These are phyloP conservation scores for Chrosomus eos DNA, from an alignment of 2,797 vertebrate genomes.

Conservation along the genomic window DNA sequence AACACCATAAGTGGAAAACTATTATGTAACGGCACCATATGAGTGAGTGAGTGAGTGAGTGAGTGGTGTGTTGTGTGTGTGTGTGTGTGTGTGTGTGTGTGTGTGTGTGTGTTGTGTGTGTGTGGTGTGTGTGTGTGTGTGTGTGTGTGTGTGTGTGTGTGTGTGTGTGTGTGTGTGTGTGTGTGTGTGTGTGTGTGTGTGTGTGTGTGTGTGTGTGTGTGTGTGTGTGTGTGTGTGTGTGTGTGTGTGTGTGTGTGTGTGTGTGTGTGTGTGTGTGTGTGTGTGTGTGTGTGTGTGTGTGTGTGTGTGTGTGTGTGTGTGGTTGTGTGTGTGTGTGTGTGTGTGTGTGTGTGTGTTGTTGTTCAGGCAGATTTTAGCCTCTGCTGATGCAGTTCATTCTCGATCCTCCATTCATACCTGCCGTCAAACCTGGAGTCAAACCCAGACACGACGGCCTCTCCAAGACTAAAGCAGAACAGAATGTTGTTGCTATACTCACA, in stretches of 20 bases:
- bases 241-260: neutral
- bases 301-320: neutral
- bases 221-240: no score
- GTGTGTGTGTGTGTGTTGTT: constrained; percentile 1
- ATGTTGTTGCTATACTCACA: neutral
- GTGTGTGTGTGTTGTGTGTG: constrained; percentile 3
- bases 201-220: constrained; percentile 1
- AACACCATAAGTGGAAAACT: constrained; percentile 32
- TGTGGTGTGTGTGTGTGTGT: no score
- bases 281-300: neutral
- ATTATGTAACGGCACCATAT: constrained; percentile 34
- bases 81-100: neutral
- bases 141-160: no score
- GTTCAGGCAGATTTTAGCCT: constrained; percentile 14
- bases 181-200: constrained; percentile 2
- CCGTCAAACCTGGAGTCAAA: neutral
- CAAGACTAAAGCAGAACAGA: neutral
- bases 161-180: neutral
- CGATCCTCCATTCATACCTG: constrained; percentile 3
- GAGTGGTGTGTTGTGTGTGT: no score
- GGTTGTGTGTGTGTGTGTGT: constrained; percentile 7
- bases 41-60: no score
- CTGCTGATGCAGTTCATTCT: constrained; percentile 41
- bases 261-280: neutral
- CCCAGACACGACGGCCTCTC: neutral